Conservation (phyloP, 1,140 invertebrate genomes). For the Anthonomus grandis region DNA sequence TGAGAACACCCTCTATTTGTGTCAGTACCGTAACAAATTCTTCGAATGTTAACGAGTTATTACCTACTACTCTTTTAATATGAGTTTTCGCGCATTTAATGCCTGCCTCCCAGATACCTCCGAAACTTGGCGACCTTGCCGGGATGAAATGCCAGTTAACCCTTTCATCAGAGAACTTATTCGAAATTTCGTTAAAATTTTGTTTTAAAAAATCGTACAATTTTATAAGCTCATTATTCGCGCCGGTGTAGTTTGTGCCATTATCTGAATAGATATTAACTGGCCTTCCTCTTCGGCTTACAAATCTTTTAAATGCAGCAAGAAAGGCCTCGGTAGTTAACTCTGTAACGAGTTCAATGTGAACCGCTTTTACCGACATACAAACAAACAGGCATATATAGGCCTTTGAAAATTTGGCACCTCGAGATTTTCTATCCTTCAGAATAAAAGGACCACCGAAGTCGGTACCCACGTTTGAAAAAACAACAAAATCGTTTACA, state of each 20-base stretch:
- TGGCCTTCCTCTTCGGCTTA: conserved; percentile 2
- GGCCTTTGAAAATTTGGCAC: neutral
- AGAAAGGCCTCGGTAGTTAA: neutral
- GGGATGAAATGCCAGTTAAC: conserved; percentile 36
- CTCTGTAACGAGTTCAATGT: neutral
- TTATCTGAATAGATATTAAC: conserved; percentile 25
- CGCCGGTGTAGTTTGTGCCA: conserved; percentile 21
- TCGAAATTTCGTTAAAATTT: neutral
- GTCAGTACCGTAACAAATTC: conserved; percentile 1
- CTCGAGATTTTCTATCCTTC: conserved; percentile 8
- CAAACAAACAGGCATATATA: conserved; percentile 12
- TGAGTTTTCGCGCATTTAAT: neutral
- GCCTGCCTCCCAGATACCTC: conserved; percentile 27
- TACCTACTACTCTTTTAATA: conserved; percentile 26
- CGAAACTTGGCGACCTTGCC: conserved; percentile 23
- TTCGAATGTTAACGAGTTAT: conserved; percentile 1
- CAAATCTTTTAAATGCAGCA: conserved; percentile 5
- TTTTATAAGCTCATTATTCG: conserved; percentile 9
- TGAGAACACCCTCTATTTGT: no score
- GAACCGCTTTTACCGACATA: conserved; percentile 1
- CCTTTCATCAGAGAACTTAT: neutral
- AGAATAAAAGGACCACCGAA: conserved; percentile 5
- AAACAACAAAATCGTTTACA: neutral
- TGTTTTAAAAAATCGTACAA: conserved; percentile 1
- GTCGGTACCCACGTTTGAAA: neutral